Evolutionary conservation across 2,888 invertebrate genomes (phyloP), one percentile per base, ranked within the genome.

Genomic region (Cantharis rufa): DNA sequence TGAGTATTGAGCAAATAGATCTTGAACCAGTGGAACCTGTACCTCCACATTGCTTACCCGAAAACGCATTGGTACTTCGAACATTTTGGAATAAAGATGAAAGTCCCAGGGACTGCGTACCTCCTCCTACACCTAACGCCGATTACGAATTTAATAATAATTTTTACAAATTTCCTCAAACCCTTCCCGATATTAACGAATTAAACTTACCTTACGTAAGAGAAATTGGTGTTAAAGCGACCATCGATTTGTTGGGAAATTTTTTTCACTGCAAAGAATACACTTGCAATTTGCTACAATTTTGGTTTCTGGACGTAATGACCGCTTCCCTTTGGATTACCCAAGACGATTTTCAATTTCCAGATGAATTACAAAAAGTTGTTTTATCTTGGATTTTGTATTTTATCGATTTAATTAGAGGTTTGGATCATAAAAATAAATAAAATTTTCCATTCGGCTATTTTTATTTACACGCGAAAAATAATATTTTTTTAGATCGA

Each of bases 251-350:
- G 11, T 78, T 88, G 13, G 84, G 86, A 15, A 80, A 84, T 21
- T 82, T 82, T 72, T 86, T 87, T 63, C 78, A 81, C 2, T 87
- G 86, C 74, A 80, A 75, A 10, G 82, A 86, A 71, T 88, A 86
- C 70, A 81, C 83, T 72, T 80, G 82, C 11, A 86, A 86, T 75
- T 81, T 84, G 27, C 78, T 87, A 2, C 88, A 88, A 75, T 88
- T 88, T 80, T 88, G 88, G 88, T 86, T 88, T 77, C 76, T 88
- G 72, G 88, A 88, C 82, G 83, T 88, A 13, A 76, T 88, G 4
- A 84, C 86, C 0, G 88, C 88, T 81, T 87, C 87, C 76, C 77
- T 88, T 15, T 88, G 88, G 88, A 85, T 84, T 77, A 75, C 84
- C 2, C 88, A 88, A 78, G 88, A 88, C 80, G 86, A 87, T 71